Evolutionary conservation across 2,797 vertebrate genomes (phyloP), one percentile per base, ranked within the genome.

Genomic region (Coregonus suidteri): DNA sequence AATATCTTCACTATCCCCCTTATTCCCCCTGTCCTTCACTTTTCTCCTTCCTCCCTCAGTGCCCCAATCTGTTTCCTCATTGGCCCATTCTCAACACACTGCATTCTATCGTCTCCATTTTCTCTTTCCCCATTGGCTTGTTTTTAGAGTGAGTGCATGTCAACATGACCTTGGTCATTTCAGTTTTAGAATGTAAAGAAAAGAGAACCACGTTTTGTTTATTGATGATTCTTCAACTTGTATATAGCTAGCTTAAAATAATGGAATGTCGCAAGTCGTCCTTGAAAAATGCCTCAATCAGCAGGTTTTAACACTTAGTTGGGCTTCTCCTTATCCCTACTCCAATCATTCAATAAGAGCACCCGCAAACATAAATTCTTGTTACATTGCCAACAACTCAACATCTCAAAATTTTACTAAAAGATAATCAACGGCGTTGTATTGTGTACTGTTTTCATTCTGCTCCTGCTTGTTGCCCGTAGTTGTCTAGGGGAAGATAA

Each of bases 61-160:
- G 41, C 41, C 9, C 41, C 41, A 62, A 11, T 64, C 7, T 64
- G 9, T 25, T 64, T 59, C 78, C 71, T 47, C 31, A 71, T 71
- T 78, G 75, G 76, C 41, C 41, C 41, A 47, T 56, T 74, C 53
- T 78, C 52, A 0, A 80, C 30, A 41, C 18, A 20, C 35, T 41
- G 31, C 68, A 4, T 14, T n/a, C 7, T 4, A 11, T 71, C 35
- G 11, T 71, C 18, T 47, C 11, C 37, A 80, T 65, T 83, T 90
- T 81, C 91, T 85, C 88, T 75, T 87, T 70, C 18, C 37, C 35
- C 7, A 15, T 47, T 51, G 18, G 3, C 68, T 51, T 16, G 31
- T 66, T 66, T 65, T 47, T 11, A 66, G 30, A 15, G 31, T 67
- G 54, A 16, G 65, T 66, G 31, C 31, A 66, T 66, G 64, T 31